Percentiles rank a stretch among this genome's conserved stretches.
These are phyloP conservation scores for Omphaloscelis lunosa DNA, from an alignment of 2,888 invertebrate species.

Conservation along the genomic window DNA sequence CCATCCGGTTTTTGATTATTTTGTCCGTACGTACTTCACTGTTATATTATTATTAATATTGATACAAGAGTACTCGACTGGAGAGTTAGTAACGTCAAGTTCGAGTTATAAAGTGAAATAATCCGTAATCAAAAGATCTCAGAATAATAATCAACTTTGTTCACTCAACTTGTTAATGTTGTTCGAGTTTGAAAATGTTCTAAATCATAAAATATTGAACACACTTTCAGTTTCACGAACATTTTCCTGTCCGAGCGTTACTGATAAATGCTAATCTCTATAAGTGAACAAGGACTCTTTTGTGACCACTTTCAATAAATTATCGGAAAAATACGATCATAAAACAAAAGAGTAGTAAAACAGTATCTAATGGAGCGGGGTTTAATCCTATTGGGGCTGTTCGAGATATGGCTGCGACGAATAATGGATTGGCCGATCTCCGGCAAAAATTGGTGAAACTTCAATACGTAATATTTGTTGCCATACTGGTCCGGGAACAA, in stretches of 20 bases:
- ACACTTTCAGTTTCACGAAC: constrained; percentile 38
- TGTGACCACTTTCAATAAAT: constrained; percentile 83
- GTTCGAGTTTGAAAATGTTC: constrained; percentile 40
- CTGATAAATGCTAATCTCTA: constrained; percentile 67
- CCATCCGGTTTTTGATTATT: neutral
- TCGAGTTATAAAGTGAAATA: constrained; percentile 40
- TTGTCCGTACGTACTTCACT: neutral
- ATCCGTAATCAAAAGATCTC: constrained; percentile 48
- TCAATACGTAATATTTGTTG: constrained; percentile 72
- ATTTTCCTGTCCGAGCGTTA: constrained; percentile 40
- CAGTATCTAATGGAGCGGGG: constrained; percentile 82
- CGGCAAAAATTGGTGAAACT: constrained; percentile 75
- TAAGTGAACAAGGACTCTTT: constrained; percentile 72
- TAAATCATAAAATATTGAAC: constrained; percentile 53
- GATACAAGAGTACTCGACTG: constrained; percentile 20
- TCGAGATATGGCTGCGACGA: constrained; percentile 80
- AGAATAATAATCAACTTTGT: constrained; percentile 48
- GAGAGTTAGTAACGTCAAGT: constrained; percentile 34
- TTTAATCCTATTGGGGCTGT: constrained; percentile 83
- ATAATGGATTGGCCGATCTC: constrained; percentile 84
- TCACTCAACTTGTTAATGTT: constrained; percentile 40
- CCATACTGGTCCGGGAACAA: constrained; percentile 60
- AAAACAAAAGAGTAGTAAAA: constrained; percentile 87
- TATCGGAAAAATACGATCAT: constrained; percentile 83
- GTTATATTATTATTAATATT: constrained; percentile 28